Evolutionary conservation across 2,888 invertebrate genomes (phyloP).

Genomic region (Stegophylla sp.): DNA sequence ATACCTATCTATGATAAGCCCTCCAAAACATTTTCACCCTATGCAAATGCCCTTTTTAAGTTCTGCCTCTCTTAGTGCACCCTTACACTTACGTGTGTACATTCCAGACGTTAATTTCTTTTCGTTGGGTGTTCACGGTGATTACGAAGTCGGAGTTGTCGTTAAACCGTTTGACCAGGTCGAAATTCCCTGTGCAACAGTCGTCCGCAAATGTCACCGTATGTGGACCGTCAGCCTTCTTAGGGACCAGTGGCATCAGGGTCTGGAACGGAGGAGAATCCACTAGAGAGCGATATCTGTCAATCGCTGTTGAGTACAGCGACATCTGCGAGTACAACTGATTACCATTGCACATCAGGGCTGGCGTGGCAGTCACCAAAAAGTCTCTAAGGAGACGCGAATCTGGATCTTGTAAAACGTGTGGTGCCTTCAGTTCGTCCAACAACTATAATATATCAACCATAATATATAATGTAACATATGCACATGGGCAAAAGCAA

Average conservation of each 20-base stretch:
- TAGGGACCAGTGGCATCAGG: conserved; percentile 28
- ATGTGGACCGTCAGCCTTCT: too few species aligned
- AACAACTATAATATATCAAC: conserved; percentile 41
- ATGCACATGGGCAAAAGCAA: too few species aligned
- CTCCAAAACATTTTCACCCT: too few species aligned
- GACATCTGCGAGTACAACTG: conserved; percentile 77
- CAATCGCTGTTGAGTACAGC: conserved; percentile 4
- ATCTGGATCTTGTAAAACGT: conserved; percentile 14
- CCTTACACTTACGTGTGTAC: conserved; percentile 68
- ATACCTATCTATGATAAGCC: too few species aligned
- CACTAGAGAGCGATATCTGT: background rate
- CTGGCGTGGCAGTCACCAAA: conserved; percentile 65
- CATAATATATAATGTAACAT: too few species aligned
- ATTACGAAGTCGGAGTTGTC: conserved; percentile 76
- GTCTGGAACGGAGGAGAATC: conserved; percentile 29
- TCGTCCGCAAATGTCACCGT: background rate
- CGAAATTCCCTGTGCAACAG: conserved; percentile 64
- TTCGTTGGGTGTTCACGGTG: conserved; percentile 76
- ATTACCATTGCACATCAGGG: conserved; percentile 80
- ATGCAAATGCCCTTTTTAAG: too few species aligned
- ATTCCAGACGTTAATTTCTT: conserved; percentile 85
- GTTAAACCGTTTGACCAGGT: conserved; percentile 72
- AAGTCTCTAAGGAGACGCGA: conserved; percentile 28
- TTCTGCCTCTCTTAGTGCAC: background rate
- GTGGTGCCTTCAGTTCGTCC: conserved; percentile 21